Evolutionary conservation across 1,140 invertebrate genomes (phyloP), one percentile per base, ranked within the genome.

Genomic region (Sipha flava): DNA sequence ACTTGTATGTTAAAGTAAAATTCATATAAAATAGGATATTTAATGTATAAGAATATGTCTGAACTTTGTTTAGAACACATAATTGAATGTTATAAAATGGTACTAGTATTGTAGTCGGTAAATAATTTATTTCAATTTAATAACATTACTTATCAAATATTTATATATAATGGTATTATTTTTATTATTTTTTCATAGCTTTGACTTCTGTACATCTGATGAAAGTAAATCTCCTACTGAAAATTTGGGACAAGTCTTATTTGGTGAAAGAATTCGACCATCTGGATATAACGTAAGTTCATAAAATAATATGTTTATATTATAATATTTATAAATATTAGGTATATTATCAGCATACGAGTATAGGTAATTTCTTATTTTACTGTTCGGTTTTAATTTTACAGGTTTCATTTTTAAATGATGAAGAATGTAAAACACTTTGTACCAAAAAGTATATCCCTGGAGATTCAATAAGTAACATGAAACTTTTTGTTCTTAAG

Each of bases 191-290:
- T 45, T 77, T 82, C 83, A 57, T 77, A 84, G 83, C 77, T 99
- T 99, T 87, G 97, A 99, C 85, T 98, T 99, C 84, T 99, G 98
- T 87, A 49, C 83, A 14, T n/a, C 49, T 9, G 89, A 91, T 83
- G 90, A 93, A 82, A 88, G 88, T 54, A 88, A 92, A 82, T 92
- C 93, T n/a, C 96, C 97, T 7, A 94, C 95, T 6, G 97, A 99
- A 87, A 99, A 99, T 85, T 89, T 99, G 49, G 98, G 98, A 2
- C 98, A 99, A 88, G 96, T 99, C 72, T 93, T 99, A 0, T 99
- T 99, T 88, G 98, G 98, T 54, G 97, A 99, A 87, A 89, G 98
- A 83, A 98, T 99, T 83, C 87, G 95, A 68, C 92, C 95, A 4
- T 98, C 96, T 70, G 92, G 92, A 3, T 98, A 98, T 82, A 91